These are phyloP conservation scores for Nannoperca australis DNA, from an alignment of 2,797 vertebrate genomes.

Conservation along the genomic window DNA sequence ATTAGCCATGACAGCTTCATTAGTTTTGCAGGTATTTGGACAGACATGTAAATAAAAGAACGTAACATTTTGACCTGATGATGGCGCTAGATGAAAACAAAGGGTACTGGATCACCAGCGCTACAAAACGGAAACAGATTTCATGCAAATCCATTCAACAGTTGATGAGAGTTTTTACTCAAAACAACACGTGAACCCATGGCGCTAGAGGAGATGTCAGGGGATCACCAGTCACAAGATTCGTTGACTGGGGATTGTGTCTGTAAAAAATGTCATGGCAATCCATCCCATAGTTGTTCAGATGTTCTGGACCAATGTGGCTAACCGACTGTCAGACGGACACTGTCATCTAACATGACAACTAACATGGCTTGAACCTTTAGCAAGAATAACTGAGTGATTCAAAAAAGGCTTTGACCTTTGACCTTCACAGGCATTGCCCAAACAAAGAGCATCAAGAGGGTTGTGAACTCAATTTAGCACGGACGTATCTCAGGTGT, in stretches of 20 bases:
- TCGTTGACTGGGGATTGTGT: no score
- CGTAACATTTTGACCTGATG: not conserved
- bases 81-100: not conserved
- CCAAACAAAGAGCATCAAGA: not conserved
- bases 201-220: not conserved
- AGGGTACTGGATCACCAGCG: not conserved
- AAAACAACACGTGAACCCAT: not conserved
- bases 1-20: not conserved
- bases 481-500: not conserved
- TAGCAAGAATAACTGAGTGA: not conserved
- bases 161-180: not conserved
- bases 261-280: no score
- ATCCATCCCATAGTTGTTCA: no score
- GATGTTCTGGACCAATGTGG: not conserved
- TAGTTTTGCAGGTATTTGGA: not conserved
- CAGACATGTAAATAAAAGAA: not conserved
- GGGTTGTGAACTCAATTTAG: not conserved
- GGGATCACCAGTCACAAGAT: not conserved
- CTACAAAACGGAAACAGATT: no score
- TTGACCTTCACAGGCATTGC: not conserved
- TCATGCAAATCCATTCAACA: no score
- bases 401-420: no score
- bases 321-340: not conserved
- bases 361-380: not conserved
- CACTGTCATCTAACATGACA: not conserved